Conservation (phyloP, 1,140 invertebrate species). For the Mamestra configurata region DNA sequence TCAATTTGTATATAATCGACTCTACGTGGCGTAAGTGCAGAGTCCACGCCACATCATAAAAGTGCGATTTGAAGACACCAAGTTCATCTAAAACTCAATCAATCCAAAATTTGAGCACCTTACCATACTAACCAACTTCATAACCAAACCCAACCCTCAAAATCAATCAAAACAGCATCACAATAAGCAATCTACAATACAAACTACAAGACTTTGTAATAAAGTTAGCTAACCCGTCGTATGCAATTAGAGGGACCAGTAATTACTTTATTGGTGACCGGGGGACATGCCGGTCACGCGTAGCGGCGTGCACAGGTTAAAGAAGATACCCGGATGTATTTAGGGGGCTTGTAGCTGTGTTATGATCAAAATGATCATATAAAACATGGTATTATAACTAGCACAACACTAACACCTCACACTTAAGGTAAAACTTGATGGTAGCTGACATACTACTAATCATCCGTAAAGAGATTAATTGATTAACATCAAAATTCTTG, state of each 20-base stretch:
- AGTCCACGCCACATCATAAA: too few relatives aligned
- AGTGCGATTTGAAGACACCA: too few relatives aligned
- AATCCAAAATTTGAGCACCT: too few relatives aligned
- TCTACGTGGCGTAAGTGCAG: too few relatives aligned
- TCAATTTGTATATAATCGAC: too few relatives aligned
- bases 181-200: conserved; percentile 39
- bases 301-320: not conserved
- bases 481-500: too few relatives aligned
- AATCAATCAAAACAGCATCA: conserved; percentile 31
- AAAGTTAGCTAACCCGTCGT: conserved; percentile 48
- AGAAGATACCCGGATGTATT: not conserved
- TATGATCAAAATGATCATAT: not conserved
- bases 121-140: not conserved
- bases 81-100: too few relatives aligned
- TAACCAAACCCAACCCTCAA: not conserved
- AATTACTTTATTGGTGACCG: conserved; percentile 52
- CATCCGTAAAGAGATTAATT: too few relatives aligned
- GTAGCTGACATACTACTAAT: too few relatives aligned
- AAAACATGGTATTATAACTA: too few relatives aligned
- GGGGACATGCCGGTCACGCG: conserved; percentile 35
- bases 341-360: not conserved
- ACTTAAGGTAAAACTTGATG: too few relatives aligned
- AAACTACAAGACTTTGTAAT: conserved; percentile 47
- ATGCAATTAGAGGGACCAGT: conserved; percentile 45
- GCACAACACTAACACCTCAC: too few relatives aligned